Evolutionary conservation across 2,113 vertebrate genomes (phyloP), one percentile per base, ranked within the genome.

Genomic region (Montifringilla adamsi): DNA sequence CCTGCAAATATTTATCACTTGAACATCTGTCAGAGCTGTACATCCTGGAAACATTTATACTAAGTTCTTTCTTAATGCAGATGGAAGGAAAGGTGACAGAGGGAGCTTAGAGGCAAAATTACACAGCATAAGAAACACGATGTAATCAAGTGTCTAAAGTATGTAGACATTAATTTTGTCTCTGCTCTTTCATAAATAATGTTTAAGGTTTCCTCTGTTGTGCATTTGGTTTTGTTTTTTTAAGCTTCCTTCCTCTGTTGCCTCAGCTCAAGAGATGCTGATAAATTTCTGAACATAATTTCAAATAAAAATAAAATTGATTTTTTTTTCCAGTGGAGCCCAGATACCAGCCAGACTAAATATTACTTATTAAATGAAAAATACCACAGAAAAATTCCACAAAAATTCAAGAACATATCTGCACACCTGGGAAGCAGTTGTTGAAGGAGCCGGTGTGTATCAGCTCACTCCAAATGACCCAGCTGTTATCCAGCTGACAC

Each of bases 1-100:
- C 50, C 68, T 86, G 64, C 50, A 93, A 94, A 86, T 94, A 90
- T 93, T 88, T 95, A 50, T 96, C 64, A 86, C 37, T 88, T 37
- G 44, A 94, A 76, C 83, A 53, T 82, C 44, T 94, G 74, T 75
- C 94, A 86, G 37, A 90, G 59, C 18, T 85, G 10, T 70, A 69
- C 30, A 33, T 91, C n/a, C 69, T 76, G 37, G 72, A 92, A 92
- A 80, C 11, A 43, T 69, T 82, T 66, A 41, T 46, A 85, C 15
- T 27, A 58, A 69, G 27, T 20, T 92, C 73, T 93, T 85, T 41
- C 68, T 59, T 69, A 53, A 73, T 62, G 35, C 47, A 74, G n/a
- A 37, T 81, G n/a, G 76, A 95, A 84, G 20, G 18, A 76, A 83
- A 83, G 22, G 59, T 52, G 37, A 93, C 24, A 44, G 74, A 92